Conservation (phyloP, 2,888 invertebrate genomes). For the Gastrophysa polygoni region DNA sequence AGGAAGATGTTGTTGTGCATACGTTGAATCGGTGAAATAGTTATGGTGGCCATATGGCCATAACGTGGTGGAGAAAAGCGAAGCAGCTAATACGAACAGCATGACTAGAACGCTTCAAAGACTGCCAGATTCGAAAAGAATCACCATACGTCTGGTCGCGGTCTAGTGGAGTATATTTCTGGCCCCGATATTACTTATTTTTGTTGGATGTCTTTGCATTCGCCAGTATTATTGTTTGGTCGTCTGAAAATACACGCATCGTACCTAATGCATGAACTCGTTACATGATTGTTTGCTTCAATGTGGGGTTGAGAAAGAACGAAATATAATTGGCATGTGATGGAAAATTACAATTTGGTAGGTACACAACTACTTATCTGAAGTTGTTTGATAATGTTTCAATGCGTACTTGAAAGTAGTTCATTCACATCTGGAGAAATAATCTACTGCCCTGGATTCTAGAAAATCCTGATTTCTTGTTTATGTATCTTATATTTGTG, state of each 20-base stretch:
- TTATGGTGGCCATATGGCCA: constrained; percentile 43
- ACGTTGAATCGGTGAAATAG: constrained; percentile 34
- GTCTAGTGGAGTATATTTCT: constrained; percentile 22
- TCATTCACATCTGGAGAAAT: too few relatives aligned
- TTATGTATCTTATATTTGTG: too few relatives aligned
- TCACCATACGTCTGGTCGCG: constrained; percentile 18
- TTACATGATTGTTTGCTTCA: too few relatives aligned
- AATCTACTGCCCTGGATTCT: too few relatives aligned
- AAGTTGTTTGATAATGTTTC: too few relatives aligned
- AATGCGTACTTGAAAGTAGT: too few relatives aligned
- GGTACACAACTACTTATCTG: too few relatives aligned
- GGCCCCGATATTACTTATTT: constrained; percentile 26
- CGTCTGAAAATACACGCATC: constrained; percentile 13
- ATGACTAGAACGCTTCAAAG: constrained; percentile 26
- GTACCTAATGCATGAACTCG: too few relatives aligned
- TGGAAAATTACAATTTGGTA: too few relatives aligned
- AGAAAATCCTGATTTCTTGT: too few relatives aligned
- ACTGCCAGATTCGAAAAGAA: constrained; percentile 23
- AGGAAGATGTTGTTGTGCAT: constrained; percentile 36
- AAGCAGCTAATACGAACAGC: constrained; percentile 31
- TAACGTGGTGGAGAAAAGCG: constrained; percentile 24
- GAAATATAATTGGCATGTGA: too few relatives aligned
- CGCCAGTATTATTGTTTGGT: constrained; percentile 22
- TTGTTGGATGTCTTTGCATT: constrained; percentile 19
- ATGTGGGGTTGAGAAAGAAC: too few relatives aligned